A percentile compares a stretch with the other conserved stretches of the same genome.
phyloP scores from a whole-genome alignment of 1,140 invertebrate species.

The Andrena cerasifolii region DNA sequence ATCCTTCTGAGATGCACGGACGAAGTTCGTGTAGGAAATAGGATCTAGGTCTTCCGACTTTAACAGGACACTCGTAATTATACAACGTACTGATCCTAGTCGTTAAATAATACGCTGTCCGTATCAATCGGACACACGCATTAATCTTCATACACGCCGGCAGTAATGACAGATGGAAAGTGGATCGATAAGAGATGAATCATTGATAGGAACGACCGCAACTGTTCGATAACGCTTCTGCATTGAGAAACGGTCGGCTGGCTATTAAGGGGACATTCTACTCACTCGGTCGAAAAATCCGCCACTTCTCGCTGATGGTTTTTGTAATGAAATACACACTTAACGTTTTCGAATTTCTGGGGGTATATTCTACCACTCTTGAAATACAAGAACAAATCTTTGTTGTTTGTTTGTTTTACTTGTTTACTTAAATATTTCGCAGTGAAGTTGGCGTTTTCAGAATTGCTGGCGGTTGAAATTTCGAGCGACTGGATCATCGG shows the following conservation, averaged over 20 bases:
- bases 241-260: not conserved
- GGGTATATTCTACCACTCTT: no score
- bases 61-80: not conserved
- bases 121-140: not conserved
- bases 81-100: not conserved
- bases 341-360: no score
- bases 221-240: not conserved
- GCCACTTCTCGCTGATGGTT: no score
- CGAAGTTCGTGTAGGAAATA: not conserved
- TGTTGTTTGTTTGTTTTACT: no score
- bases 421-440: no score
- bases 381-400: no score
- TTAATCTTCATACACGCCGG: not conserved
- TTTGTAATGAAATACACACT: no score
- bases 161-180: constrained; percentile 10
- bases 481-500: no score
- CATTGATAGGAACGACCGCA: not conserved
- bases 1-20: not conserved
- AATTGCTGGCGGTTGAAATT: no score
- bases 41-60: not conserved
- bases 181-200: constrained; percentile 23
- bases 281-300: no score
- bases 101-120: not conserved
- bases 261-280: not conserved
- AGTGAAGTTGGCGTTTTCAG: no score